phyloP scores from a whole-genome alignment of 2,113 vertebrate genomes.

The Callaeas wilsoni region DNA sequence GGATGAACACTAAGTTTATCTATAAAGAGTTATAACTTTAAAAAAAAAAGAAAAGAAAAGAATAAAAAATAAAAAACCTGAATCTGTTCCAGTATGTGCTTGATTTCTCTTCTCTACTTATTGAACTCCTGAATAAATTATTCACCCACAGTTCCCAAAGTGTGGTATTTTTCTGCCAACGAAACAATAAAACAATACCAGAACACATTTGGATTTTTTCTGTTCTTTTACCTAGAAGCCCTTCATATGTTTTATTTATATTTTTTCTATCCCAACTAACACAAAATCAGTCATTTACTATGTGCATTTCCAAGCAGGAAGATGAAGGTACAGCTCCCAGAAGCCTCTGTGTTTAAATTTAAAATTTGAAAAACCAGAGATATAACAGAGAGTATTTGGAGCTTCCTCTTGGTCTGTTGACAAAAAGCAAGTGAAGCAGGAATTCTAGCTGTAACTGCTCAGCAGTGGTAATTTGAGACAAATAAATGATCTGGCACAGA shows the following conservation, averaged over 20 bases:
- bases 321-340: not conserved
- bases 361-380: not conserved
- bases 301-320: conserved; percentile 23
- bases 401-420: not conserved
- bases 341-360: not conserved
- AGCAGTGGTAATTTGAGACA: not conserved
- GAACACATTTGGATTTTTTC: not conserved
- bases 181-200: not conserved
- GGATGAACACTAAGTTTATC: not conserved
- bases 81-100: not conserved
- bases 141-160: not conserved
- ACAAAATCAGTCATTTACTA: not conserved
- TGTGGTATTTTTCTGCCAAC: not conserved
- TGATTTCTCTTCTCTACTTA: not conserved
- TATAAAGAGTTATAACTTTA: not conserved
- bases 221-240: not conserved
- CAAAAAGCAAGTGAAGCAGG: not conserved
- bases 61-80: not conserved
- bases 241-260: conserved; percentile 44
- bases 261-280: not conserved
- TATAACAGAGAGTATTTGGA: not conserved
- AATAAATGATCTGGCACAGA: not conserved
- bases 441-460: not conserved
- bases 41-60: not conserved
- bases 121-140: not conserved